Base-by-base conservation (phyloP, 2,888 invertebrate genomes). In the Drosophila stalkeri region DNA sequence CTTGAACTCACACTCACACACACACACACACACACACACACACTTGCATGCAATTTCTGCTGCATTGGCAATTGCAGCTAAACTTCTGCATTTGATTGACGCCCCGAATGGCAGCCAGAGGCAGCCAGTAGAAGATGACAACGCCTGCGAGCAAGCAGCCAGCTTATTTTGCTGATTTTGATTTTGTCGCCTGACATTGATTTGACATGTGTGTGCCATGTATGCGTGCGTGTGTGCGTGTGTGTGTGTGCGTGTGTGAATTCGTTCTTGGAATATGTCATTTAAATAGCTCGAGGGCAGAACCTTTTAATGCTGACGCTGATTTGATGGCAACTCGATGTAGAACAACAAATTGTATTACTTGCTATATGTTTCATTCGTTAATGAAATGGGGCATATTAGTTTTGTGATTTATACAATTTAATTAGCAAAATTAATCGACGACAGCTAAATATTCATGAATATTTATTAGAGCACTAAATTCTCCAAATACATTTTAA, bases 1-100 rank as follows among this genome's bases (percentile, higher is more conserved):
- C 64, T 69, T 46, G 6, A 18, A 43, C 61, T 37, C 39, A 59
- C 41, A 55, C 54, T 20, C 54, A 60, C 46, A 46, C 52, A 69
- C 60, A 33, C 52, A 75, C 60, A 33, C 39, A 44, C 41, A 57
- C 51, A 16, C 56, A 63, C 43, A 54, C 14, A 47, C 16, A 39
- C 31, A 52, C 12, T 7, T 8, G 60, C 27, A 41, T 37, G 31
- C 16, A 54, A 54, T 35, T 18, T 44, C 76, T 65, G 67, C 63
- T 27, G 54, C 66, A 66, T 70, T 80, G 70, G 62, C 80, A 77
- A 76, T 77, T 77, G 80, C 80, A 66, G 69, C 64, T 79, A 55
- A 75, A 62, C 72, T 69, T 55, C 78, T 80, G 80, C 72, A 72
- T 76, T 80, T 81, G 80, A 81, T 80, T 81, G 81, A 80, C 80